These are phyloP conservation scores for Oryzaephilus surinamensis DNA, from an alignment of 1,140 invertebrate species.

Conservation along the genomic window DNA sequence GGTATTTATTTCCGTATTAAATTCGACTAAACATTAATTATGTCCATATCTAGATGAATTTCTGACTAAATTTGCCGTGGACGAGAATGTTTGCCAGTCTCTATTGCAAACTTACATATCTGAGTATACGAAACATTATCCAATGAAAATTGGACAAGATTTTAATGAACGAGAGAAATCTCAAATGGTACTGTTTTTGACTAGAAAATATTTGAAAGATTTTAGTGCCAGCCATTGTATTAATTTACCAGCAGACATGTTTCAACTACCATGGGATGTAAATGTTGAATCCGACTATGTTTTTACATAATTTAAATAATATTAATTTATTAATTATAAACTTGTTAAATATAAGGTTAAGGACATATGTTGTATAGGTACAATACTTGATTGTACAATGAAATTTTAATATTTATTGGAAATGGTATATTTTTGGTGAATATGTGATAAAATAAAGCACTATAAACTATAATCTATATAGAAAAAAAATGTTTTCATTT, in stretches of 20 bases:
- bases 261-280: slow-evolving; percentile 47
- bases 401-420: too few relatives aligned
- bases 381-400: too few relatives aligned
- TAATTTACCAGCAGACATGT: slow-evolving; percentile 58
- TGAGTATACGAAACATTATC: slow-evolving; percentile 46
- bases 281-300: slow-evolving; percentile 27
- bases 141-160: slow-evolving; percentile 49
- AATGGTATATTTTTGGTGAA: too few relatives aligned
- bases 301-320: too few relatives aligned
- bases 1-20: slow-evolving; percentile 11
- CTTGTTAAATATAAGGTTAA: too few relatives aligned
- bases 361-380: too few relatives aligned
- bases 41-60: slow-evolving; percentile 22
- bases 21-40: slow-evolving; percentile 2
- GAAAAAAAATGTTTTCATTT: slow-evolving; percentile 1
- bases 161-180: slow-evolving; percentile 40
- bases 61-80: slow-evolving; percentile 20
- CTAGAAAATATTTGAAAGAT: slow-evolving; percentile 73
- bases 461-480: too few relatives aligned
- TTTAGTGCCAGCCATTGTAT: slow-evolving; percentile 80
- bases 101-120: slow-evolving; percentile 46
- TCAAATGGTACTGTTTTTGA: slow-evolving; percentile 50
- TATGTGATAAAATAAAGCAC: too few relatives aligned
- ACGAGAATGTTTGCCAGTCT: slow-evolving; percentile 43
- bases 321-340: too few relatives aligned